These are phyloP conservation scores for Capromys pilorides DNA, from an alignment of 2,797 vertebrate genomes.

Conservation along the genomic window DNA sequence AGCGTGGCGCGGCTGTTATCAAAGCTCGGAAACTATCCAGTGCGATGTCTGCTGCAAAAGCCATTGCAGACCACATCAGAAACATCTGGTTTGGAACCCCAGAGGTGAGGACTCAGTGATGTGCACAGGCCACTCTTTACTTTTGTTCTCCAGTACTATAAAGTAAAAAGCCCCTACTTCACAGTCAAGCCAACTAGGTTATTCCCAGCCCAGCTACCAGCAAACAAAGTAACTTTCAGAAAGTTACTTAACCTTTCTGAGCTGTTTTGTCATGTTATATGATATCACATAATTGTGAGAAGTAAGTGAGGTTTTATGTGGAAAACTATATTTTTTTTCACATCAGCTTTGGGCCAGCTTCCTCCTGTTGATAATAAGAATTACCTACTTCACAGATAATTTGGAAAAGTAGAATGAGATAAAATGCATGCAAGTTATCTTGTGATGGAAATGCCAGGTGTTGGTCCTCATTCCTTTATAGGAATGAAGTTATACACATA, in stretches of 20 bases:
- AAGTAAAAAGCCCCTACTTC: neutral
- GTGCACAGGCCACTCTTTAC: neutral
- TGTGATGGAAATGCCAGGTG: neutral
- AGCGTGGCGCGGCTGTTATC: conserved; percentile 95
- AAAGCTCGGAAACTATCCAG: conserved; percentile 97
- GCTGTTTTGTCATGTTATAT: neutral
- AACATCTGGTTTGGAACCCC: conserved; percentile 97
- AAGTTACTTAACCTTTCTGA: conserved; percentile 35
- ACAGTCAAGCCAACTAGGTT: neutral
- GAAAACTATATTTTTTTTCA: conserved; percentile 24
- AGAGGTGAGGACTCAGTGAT: conserved; percentile 85
- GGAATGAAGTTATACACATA: neutral
- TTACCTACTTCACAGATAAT: neutral
- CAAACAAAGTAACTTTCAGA: neutral
- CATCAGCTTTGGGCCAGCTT: neutral
- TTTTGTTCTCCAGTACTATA: neutral
- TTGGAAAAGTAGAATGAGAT: neutral
- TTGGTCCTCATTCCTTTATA: neutral
- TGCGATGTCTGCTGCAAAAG: conserved; percentile 98
- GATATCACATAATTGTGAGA: neutral
- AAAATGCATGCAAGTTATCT: neutral
- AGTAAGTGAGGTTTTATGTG: neutral
- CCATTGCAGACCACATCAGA: conserved; percentile 96
- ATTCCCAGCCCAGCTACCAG: neutral
- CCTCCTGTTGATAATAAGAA: conserved; percentile 21